A percentile compares a stretch with the other conserved stretches of the same genome.
Conservation (phyloP, 2,888 invertebrate species). For the Lycophotia porphyrea region DNA sequence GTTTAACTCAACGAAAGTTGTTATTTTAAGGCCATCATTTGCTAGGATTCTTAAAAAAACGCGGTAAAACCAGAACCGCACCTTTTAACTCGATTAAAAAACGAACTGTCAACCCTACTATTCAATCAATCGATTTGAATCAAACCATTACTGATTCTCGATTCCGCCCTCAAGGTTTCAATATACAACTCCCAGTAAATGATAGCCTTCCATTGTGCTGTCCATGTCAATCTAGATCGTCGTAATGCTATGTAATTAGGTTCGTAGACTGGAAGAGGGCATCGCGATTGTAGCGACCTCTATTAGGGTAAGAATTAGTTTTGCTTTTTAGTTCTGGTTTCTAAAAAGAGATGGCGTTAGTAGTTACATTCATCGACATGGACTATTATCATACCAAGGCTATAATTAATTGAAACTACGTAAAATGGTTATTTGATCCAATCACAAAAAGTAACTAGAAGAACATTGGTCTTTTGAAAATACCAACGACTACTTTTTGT, state of each 20-base stretch:
- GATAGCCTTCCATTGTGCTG: conserved; percentile 66
- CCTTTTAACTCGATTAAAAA: conserved; percentile 9
- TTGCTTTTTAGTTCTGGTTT: conserved; percentile 18
- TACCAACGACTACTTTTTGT: background rate
- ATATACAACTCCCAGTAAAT: conserved; percentile 58
- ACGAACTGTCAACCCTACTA: conserved; percentile 36
- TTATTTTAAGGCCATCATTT: background rate
- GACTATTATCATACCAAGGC: background rate
- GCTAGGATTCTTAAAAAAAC: background rate
- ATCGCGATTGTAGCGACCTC: conserved; percentile 56
- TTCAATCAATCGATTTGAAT: conserved; percentile 62
- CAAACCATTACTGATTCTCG: conserved; percentile 57
- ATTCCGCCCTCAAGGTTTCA: conserved; percentile 61
- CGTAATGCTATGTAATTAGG: conserved; percentile 62
- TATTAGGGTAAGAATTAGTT: conserved; percentile 41
- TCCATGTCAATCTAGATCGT: conserved; percentile 62
- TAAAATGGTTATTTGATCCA: background rate
- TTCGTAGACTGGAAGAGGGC: conserved; percentile 40
- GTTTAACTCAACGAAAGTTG: background rate
- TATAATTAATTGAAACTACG: background rate
- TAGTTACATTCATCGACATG: background rate
- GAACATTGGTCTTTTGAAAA: background rate
- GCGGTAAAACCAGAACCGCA: background rate
- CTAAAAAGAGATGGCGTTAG: conserved; percentile 45
- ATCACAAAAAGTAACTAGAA: background rate